A percentile compares a stretch with the other conserved stretches of the same genome.
phyloP scores from a whole-genome alignment of 2,888 invertebrate species.

The Neuroscelio doddi region DNA sequence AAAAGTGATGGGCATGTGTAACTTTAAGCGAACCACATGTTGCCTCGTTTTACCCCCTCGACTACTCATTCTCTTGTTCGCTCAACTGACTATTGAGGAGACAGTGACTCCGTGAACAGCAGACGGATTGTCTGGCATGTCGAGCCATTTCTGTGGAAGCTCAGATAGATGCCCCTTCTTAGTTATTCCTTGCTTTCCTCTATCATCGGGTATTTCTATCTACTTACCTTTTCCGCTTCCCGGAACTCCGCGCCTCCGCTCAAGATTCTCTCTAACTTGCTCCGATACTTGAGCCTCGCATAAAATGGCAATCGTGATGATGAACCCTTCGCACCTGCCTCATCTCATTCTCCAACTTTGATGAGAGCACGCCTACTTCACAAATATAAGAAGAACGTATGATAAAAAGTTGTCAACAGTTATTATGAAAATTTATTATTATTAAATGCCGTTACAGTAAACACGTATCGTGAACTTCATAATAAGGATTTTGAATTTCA shows the following conservation, averaged over 20 bases:
- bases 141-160: slow-evolving; percentile 47
- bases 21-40: slow-evolving; percentile 60
- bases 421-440: not conserved
- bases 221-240: slow-evolving; percentile 16
- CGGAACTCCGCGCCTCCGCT: not conserved
- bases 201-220: slow-evolving; percentile 26
- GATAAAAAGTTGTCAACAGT: no score
- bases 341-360: slow-evolving; percentile 12
- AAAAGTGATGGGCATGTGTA: slow-evolving; percentile 44
- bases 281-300: slow-evolving; percentile 10
- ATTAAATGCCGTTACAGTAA: not conserved
- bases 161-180: slow-evolving; percentile 22
- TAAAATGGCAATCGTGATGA: slow-evolving; percentile 32
- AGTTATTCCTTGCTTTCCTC: slow-evolving; percentile 21
- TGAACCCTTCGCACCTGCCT: slow-evolving; percentile 31
- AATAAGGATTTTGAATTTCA: no score
- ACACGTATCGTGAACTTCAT: not conserved
- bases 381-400: no score
- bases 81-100: slow-evolving; percentile 17
- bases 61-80: slow-evolving; percentile 17
- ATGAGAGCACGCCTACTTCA: slow-evolving; percentile 6
- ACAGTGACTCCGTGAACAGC: slow-evolving; percentile 31
- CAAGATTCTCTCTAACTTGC: not conserved
- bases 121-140: slow-evolving; percentile 53
- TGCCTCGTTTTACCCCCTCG: slow-evolving; percentile 50